A percentile compares a stretch with the other conserved stretches of the same genome.
phyloP scores from a whole-genome alignment of 2,888 invertebrate species.

The Clanis bilineata region DNA sequence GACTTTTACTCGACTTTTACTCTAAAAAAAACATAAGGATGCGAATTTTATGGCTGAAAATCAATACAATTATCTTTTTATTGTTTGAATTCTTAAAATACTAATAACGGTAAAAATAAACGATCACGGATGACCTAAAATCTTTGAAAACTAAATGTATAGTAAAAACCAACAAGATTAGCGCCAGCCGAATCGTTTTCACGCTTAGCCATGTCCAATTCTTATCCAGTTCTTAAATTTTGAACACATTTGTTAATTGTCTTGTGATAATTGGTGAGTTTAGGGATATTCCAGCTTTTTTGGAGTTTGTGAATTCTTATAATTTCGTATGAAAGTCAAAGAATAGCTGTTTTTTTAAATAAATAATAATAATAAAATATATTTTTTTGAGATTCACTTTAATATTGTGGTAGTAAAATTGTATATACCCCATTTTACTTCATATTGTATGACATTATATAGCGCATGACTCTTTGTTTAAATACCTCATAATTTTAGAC shows the following conservation, averaged over 20 bases:
- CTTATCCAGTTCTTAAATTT: slow-evolving; percentile 11
- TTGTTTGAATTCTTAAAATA: slow-evolving; percentile 1
- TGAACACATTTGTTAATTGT: slow-evolving; percentile 10
- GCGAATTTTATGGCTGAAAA: neutral
- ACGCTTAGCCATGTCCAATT: slow-evolving; percentile 14
- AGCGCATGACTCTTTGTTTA: too few species aligned
- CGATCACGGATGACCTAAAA: slow-evolving; percentile 20
- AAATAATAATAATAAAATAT: too few species aligned
- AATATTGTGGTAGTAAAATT: too few species aligned
- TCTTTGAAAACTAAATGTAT: neutral
- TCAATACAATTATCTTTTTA: slow-evolving; percentile 12
- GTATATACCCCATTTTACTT: too few species aligned
- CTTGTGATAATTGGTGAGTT: slow-evolving; percentile 3
- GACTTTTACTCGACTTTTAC: neutral
- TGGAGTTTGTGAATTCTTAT: neutral
- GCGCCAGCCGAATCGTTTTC: slow-evolving; percentile 21
- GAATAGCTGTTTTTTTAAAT: too few species aligned
- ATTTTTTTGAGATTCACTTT: too few species aligned
- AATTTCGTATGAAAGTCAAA: too few species aligned
- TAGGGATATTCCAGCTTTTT: neutral
- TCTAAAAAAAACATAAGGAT: neutral
- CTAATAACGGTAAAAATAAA: slow-evolving; percentile 19
- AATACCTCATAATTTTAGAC: too few species aligned
- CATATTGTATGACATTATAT: too few species aligned
- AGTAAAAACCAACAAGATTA: slow-evolving; percentile 11